A percentile compares a stretch with the other conserved stretches of the same genome.
Conservation (phyloP, 1,140 invertebrate species). For the Vollenhovia emeryi region DNA sequence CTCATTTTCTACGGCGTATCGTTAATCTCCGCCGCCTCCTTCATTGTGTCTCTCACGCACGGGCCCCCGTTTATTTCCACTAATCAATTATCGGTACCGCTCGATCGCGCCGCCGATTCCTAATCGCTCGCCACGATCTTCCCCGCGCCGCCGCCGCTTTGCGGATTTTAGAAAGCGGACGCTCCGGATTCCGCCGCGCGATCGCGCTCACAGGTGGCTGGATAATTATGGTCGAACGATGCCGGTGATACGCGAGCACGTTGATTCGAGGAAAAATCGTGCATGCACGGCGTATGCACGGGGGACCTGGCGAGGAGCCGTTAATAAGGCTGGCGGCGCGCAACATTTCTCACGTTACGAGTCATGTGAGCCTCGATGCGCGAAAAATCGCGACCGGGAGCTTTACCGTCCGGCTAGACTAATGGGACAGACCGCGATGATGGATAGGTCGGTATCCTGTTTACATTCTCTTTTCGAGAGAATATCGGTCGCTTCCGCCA, state of each 20-base stretch:
- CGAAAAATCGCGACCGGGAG: slow-evolving; percentile 28
- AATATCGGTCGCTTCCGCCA: not conserved
- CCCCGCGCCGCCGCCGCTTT: slow-evolving; percentile 6
- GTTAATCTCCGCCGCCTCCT: slow-evolving; percentile 39
- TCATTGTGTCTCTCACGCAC: slow-evolving; percentile 36
- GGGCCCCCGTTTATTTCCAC: slow-evolving; percentile 27
- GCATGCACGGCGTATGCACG: not conserved
- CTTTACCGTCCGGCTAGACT: not conserved
- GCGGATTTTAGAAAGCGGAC: slow-evolving; percentile 61
- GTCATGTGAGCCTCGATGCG: not conserved
- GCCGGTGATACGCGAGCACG: slow-evolving; percentile 25
- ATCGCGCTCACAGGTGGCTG: slow-evolving; percentile 50
- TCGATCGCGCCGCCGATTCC: slow-evolving; percentile 45
- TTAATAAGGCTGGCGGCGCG: slow-evolving; percentile 32
- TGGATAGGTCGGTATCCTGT: not conserved
- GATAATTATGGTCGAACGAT: slow-evolving; percentile 49
- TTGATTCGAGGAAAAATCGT: slow-evolving; percentile 41
- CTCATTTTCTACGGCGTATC: slow-evolving; percentile 37
- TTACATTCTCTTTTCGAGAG: not conserved
- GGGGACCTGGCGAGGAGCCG: not conserved
- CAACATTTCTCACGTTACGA: slow-evolving; percentile 25
- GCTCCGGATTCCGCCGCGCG: slow-evolving; percentile 54
- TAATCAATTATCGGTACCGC: slow-evolving; percentile 60
- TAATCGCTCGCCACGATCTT: slow-evolving; percentile 58
- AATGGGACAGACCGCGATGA: slow-evolving; percentile 1